Evolutionary conservation across 1,140 invertebrate genomes (phyloP).

Genomic region (Drosophila arawakana): DNA sequence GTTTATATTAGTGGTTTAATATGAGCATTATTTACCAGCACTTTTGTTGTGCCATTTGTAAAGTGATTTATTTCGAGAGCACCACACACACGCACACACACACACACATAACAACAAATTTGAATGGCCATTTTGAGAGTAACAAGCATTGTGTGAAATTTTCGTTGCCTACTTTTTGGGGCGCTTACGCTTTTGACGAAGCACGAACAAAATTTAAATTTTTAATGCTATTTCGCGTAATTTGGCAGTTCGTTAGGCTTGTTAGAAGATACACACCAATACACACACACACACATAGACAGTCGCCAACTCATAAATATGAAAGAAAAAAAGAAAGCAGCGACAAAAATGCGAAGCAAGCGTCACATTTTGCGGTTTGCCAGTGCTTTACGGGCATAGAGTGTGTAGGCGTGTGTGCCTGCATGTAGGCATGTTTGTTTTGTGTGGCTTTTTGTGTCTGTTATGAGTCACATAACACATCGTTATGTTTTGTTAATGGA

Average conservation of each 20-base stretch:
- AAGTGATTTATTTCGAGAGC: conserved; percentile 55
- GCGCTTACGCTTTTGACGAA: conserved; percentile 62
- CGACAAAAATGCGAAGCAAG: conserved; percentile 39
- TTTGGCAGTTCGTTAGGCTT: conserved; percentile 81
- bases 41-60: conserved; percentile 44
- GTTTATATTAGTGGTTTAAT: conserved; percentile 16
- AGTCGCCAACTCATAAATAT: conserved; percentile 68
- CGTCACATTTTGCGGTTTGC: conserved; percentile 64
- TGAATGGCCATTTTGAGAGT: conserved; percentile 57
- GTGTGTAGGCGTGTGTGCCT: background rate
- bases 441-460: conserved; percentile 38
- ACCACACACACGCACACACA: conserved; percentile 21
- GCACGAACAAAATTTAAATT: conserved; percentile 74
- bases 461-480: conserved; percentile 76
- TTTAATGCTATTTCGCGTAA: conserved; percentile 81
- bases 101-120: conserved; percentile 31
- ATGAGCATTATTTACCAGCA: conserved; percentile 27
- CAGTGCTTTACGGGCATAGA: conserved; percentile 18
- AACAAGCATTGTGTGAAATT: conserved; percentile 16
- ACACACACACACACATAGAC: conserved; percentile 7
- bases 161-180: conserved; percentile 64
- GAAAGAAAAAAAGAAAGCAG: conserved; percentile 53
- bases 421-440: conserved; percentile 7
- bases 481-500: conserved; percentile 82
- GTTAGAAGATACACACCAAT: conserved; percentile 55